phyloP scores from a whole-genome alignment of 2,113 vertebrate species.

The Lampris incognitus region DNA sequence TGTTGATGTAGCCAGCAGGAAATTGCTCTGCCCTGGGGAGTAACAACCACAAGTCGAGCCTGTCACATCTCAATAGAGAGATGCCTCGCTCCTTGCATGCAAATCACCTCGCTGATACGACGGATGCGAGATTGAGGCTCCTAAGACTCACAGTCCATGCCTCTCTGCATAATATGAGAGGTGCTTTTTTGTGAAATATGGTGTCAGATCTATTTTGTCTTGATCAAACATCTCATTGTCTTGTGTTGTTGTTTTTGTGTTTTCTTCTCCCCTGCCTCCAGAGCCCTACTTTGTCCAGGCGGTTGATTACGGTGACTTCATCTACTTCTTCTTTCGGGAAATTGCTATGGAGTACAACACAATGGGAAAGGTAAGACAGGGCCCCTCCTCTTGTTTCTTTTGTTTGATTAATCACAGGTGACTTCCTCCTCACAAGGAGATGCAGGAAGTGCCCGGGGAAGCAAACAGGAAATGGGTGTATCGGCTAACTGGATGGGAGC shows the following conservation, averaged over 20 bases:
- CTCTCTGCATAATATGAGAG: conserved; percentile 66
- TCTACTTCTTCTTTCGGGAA: conserved; percentile 99
- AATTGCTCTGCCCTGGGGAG: conserved; percentile 62
- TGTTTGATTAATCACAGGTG: conserved; percentile 72
- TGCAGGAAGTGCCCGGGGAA: conserved; percentile 69
- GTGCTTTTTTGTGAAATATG: conserved; percentile 68
- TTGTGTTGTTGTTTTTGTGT: conserved; percentile 23
- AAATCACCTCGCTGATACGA: conserved; percentile 64
- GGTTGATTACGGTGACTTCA: conserved; percentile 94
- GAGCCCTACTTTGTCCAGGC: conserved; percentile 98
- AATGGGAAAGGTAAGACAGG: conserved; percentile 95
- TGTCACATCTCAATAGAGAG: conserved; percentile 68
- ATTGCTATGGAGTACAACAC: conserved; percentile 99
- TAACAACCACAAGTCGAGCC: conserved; percentile 62
- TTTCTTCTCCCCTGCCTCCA: conserved; percentile 67
- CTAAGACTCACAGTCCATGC: conserved; percentile 41
- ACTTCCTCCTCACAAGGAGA: conserved; percentile 72
- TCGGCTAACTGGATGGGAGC: conserved; percentile 60
- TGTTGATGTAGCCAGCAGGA: conserved; percentile 57
- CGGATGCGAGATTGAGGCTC: conserved; percentile 68
- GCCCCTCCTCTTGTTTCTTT: conserved; percentile 36
- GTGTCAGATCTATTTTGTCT: conserved; percentile 59
- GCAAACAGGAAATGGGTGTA: conserved; percentile 80
- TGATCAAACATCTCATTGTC: conserved; percentile 44
- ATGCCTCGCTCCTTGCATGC: conserved; percentile 52